Evolutionary conservation across 2,888 invertebrate species (phyloP).

Genomic region (Dastarcus helophoroides): DNA sequence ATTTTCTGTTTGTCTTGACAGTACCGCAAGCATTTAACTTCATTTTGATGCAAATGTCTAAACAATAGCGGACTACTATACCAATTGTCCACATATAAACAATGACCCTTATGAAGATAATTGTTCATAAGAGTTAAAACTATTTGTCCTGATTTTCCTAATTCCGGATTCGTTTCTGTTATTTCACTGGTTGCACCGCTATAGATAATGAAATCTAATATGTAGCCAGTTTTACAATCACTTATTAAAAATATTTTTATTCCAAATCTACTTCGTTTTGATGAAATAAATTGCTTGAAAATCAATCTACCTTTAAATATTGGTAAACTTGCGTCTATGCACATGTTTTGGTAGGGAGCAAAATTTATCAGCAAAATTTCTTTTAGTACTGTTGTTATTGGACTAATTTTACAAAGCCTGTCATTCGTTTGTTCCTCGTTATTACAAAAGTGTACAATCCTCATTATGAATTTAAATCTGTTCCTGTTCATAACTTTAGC

Average conservation of each 20-base stretch:
- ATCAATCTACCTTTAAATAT: slow-evolving; percentile 13
- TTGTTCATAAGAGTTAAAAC: slow-evolving; percentile 12
- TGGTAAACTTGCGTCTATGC: slow-evolving; percentile 13
- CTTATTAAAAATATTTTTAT: slow-evolving; percentile 8
- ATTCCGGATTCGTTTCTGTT: slow-evolving; percentile 3
- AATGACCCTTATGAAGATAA: slow-evolving; percentile 15
- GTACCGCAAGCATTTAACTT: slow-evolving; percentile 12
- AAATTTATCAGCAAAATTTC: too few species aligned
- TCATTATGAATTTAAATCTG: too few species aligned
- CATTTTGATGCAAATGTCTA: slow-evolving; percentile 5
- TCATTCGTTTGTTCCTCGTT: too few species aligned
- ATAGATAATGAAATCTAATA: slow-evolving; percentile 19
- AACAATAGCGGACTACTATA: slow-evolving; percentile 17
- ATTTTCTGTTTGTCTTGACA: slow-evolving; percentile 9
- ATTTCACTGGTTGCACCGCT: slow-evolving; percentile 14
- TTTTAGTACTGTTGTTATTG: too few species aligned
- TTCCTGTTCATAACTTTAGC: too few species aligned
- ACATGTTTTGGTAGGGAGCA: slow-evolving; percentile 11
- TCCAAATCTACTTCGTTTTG: slow-evolving; percentile 9
- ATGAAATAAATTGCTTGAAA: slow-evolving; percentile 13
- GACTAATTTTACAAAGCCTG: too few species aligned
- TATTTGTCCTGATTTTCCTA: slow-evolving; percentile 13
- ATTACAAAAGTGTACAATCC: too few species aligned
- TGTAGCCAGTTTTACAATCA: slow-evolving; percentile 15
- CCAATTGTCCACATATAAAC: slow-evolving; percentile 18